A percentile compares a stretch with the other conserved stretches of the same genome.
Conservation (phyloP, 2,888 invertebrate genomes). For the Megamerina dolium region DNA sequence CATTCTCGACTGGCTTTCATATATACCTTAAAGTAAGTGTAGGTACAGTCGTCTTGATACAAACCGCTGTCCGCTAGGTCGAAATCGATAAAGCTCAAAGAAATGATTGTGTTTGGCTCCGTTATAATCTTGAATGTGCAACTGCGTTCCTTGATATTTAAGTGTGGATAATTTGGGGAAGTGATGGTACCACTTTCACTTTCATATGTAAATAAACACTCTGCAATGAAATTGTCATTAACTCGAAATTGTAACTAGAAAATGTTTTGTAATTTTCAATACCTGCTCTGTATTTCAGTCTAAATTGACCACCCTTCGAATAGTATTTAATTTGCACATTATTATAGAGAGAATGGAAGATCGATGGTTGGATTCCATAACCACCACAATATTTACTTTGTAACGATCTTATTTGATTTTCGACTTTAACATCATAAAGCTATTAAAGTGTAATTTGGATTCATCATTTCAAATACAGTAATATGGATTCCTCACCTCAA, state of each 20-base stretch:
- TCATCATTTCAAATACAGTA: not conserved
- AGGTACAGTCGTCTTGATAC: slow-evolving; percentile 51
- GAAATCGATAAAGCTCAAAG: slow-evolving; percentile 61
- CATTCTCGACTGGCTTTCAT: too few relatives aligned
- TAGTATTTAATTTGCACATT: slow-evolving; percentile 56
- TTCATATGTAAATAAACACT: slow-evolving; percentile 61
- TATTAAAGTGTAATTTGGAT: slow-evolving; percentile 29
- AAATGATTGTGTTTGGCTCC: slow-evolving; percentile 61
- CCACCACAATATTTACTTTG: slow-evolving; percentile 77
- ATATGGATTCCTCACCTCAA: slow-evolving; percentile 53
- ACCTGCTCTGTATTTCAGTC: slow-evolving; percentile 55
- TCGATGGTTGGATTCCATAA: slow-evolving; percentile 52
- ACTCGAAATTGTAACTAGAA: slow-evolving; percentile 19
- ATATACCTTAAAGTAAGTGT: slow-evolving; percentile 50
- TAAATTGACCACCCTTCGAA: slow-evolving; percentile 55
- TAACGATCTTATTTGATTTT: too few relatives aligned
- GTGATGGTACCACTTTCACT: slow-evolving; percentile 59
- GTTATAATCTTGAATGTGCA: slow-evolving; percentile 68
- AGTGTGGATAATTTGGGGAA: slow-evolving; percentile 70
- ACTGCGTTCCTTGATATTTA: slow-evolving; percentile 54
- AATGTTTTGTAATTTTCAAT: slow-evolving; percentile 8
- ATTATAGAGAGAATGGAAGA: slow-evolving; percentile 55
- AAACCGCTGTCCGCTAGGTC: slow-evolving; percentile 54
- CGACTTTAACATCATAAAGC: slow-evolving; percentile 58
- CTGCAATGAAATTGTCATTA: slow-evolving; percentile 32